phyloP scores from a whole-genome alignment of 2,113 vertebrate genomes.

The Lepidothrix coronata region DNA sequence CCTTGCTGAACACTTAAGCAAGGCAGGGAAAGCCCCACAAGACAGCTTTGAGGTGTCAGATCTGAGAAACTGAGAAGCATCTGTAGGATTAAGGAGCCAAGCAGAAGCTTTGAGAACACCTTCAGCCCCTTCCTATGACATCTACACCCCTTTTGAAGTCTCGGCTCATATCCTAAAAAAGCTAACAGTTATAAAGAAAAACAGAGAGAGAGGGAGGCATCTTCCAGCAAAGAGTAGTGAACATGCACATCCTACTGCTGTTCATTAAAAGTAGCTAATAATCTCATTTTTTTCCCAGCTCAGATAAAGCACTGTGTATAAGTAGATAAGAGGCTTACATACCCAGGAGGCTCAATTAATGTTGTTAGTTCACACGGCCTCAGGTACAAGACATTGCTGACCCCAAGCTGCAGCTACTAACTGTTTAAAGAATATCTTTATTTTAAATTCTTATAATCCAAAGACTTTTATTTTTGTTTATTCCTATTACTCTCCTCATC shows the following conservation, averaged over 20 bases:
- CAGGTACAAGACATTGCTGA: slow-evolving; percentile 30
- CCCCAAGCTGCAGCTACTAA: slow-evolving; percentile 16
- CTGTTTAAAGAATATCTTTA: slow-evolving; percentile 10
- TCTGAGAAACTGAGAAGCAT: not conserved
- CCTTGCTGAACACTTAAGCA: not conserved
- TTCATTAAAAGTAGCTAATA: slow-evolving; percentile 60
- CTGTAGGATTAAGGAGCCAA: not conserved
- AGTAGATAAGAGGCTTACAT: slow-evolving; percentile 65
- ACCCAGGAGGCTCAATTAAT: slow-evolving; percentile 63
- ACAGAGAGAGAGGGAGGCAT: not conserved
- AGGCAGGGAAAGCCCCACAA: not conserved
- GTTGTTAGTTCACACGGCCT: not conserved
- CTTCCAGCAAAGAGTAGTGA: not conserved
- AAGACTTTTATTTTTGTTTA: slow-evolving; percentile 7
- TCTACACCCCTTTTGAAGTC: not conserved
- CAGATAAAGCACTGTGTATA: slow-evolving; percentile 13
- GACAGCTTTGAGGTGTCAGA: not conserved
- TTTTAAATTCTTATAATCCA: not conserved
- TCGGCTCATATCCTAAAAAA: not conserved
- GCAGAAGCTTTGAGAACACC: not conserved
- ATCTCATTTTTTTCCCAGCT: not conserved
- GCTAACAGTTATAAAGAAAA: not conserved
- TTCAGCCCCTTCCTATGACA: not conserved
- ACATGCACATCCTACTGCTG: not conserved
- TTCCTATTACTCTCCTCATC: not conserved